Percentiles rank a stretch among this genome's conserved stretches.
Conservation (phyloP, 2,888 invertebrate species). For the Epistrophella euchroma region DNA sequence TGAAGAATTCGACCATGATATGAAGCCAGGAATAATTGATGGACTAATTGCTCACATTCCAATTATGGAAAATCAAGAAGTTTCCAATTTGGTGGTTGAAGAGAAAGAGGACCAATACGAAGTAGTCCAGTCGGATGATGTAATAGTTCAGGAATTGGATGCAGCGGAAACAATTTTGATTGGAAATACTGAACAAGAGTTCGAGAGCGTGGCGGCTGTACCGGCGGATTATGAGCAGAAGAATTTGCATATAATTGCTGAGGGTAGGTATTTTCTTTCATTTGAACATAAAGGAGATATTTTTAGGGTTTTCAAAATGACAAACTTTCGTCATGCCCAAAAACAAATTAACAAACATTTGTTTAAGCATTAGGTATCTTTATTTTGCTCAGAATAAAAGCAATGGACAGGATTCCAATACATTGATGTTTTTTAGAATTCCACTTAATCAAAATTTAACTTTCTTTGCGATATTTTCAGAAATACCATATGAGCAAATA, state of each 20-base stretch:
- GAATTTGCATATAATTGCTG: slow-evolving; percentile 48
- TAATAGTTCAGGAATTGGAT: slow-evolving; percentile 17
- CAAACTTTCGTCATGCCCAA: too few relatives aligned
- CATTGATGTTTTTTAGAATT: too few relatives aligned
- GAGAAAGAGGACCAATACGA: slow-evolving; percentile 44
- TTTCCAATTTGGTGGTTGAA: slow-evolving; percentile 31
- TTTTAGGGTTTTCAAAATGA: too few relatives aligned
- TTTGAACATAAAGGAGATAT: too few relatives aligned
- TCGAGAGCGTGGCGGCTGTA: background rate
- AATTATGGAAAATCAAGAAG: slow-evolving; percentile 32
- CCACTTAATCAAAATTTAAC: too few relatives aligned
- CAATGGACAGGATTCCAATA: too few relatives aligned
- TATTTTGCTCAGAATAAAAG: too few relatives aligned
- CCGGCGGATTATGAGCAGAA: slow-evolving; percentile 11
- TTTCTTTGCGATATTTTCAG: slow-evolving; percentile 55
- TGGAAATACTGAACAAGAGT: background rate
- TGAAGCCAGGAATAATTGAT: slow-evolving; percentile 5
- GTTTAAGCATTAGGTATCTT: too few relatives aligned
- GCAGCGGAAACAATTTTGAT: slow-evolving; percentile 21
- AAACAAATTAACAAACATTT: too few relatives aligned
- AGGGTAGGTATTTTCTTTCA: slow-evolving; percentile 26
- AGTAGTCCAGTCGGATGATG: background rate
- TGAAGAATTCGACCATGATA: background rate
- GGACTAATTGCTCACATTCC: slow-evolving; percentile 42
- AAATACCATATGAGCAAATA: slow-evolving; percentile 67